Conservation (phyloP, 2,888 invertebrate species). For the Trachelus stipa region DNA sequence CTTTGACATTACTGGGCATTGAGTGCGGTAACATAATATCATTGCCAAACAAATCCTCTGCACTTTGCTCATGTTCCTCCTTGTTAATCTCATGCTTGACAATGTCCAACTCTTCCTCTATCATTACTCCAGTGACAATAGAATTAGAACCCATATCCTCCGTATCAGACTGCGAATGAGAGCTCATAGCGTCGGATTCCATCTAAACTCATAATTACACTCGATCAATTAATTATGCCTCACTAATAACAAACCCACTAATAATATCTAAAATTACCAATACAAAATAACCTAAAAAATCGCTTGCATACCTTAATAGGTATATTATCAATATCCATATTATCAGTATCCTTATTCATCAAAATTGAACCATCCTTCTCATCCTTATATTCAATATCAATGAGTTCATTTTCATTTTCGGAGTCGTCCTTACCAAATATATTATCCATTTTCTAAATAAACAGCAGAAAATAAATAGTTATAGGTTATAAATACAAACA, state of each 20-base stretch:
- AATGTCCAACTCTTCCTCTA: conserved; percentile 38
- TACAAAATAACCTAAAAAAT: background rate
- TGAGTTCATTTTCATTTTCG: conserved; percentile 49
- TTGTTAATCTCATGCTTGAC: conserved; percentile 48
- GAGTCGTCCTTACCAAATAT: conserved; percentile 58
- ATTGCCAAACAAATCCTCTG: conserved; percentile 54
- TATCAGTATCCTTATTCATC: conserved; percentile 33
- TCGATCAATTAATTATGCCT: background rate
- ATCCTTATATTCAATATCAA: conserved; percentile 41
- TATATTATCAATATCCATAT: conserved; percentile 36
- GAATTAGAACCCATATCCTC: conserved; percentile 36
- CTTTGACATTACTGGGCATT: conserved; percentile 42
- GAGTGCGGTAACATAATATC: conserved; percentile 51
- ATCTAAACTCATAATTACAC: conserved; percentile 24
- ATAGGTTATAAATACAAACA: background rate
- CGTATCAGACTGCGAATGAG: conserved; percentile 44
- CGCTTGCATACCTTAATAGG: conserved; percentile 38
- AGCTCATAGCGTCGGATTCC: conserved; percentile 44
- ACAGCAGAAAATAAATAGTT: background rate
- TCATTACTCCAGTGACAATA: conserved; percentile 11
- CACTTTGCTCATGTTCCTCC: conserved; percentile 23
- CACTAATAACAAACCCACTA: background rate
- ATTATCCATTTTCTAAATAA: conserved; percentile 45
- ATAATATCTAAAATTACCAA: background rate
- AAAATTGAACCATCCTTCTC: conserved; percentile 26